Base-by-base conservation (phyloP, 2,888 invertebrate species). In the Oxycera nigricornis region DNA sequence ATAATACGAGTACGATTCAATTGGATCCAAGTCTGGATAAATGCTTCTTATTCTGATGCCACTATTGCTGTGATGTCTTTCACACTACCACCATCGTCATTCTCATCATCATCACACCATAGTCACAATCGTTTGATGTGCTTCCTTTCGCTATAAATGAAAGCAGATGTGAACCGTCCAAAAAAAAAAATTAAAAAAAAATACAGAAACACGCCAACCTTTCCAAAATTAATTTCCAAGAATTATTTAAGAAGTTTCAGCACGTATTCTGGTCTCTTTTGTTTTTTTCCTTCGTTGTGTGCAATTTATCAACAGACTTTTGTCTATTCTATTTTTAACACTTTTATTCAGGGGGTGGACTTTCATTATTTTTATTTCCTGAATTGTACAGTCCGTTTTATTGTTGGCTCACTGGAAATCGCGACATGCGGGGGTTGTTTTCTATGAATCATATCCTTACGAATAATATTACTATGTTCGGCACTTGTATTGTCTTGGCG, bases 151-250 rank as follows among this genome's bases (percentile, higher is more conserved):
- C 14, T 46, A 17, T 46, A 46, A 46, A 46, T 46, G 46, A 46
- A 11, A 46, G n/a, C 46, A 46, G 46, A 46, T 46, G 46, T 46
- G 46, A 14, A 46, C n/a, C 46, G 46, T 46, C n/a, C 11, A 46
- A n/a, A 46, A 46, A 46, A 46, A 46, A 46, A n/a, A n/a, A n/a
- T n/a, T n/a, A n/a, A n/a, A n/a, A n/a, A n/a, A n/a, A n/a, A n/a
- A n/a, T n/a, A n/a, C n/a, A n/a, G n/a, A n/a, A n/a, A n/a, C n/a
- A 17, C 67, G 46, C n/a, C 41, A 46, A 68, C 67, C 46, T 68
- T 68, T 41, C 50, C 50, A 50, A 68, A 61, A 68, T 68, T 68
- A 68, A 68, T 68, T 68, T 68, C 14, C 28, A 68, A 41, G 46
- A 46, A 46, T 46, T 46, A 46, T 68, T 68, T 46, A 68, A 46